Conservation (phyloP, 2,113 vertebrate species). For the Siphamia tubifer region DNA sequence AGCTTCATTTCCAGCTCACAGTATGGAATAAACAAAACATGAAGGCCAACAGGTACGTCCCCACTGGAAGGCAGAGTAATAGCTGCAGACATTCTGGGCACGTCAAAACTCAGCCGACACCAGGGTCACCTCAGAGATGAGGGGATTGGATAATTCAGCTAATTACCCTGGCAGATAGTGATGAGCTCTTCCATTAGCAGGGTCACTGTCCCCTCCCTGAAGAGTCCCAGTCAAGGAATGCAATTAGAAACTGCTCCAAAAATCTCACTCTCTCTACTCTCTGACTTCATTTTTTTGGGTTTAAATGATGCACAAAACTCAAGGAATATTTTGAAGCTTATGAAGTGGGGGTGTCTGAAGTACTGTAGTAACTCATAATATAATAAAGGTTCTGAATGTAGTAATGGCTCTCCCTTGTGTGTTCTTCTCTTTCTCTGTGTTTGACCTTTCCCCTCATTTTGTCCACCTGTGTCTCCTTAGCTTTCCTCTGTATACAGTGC, state of each 20-base stretch:
- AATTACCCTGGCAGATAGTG: constrained; percentile 75
- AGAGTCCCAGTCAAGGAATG: constrained; percentile 49
- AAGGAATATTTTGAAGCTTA: too few relatives aligned
- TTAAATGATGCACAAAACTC: constrained; percentile 32
- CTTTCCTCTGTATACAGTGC: too few relatives aligned
- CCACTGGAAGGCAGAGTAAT: constrained; percentile 28
- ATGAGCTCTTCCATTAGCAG: constrained; percentile 77
- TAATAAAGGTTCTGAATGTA: too few relatives aligned
- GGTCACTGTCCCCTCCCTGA: constrained; percentile 59
- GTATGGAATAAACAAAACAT: constrained; percentile 47
- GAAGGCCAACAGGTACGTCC: constrained; percentile 39
- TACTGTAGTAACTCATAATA: too few relatives aligned
- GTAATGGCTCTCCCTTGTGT: too few relatives aligned
- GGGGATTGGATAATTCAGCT: constrained; percentile 74
- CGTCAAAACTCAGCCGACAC: constrained; percentile 58
- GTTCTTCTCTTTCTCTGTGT: too few relatives aligned
- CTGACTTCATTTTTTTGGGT: constrained; percentile 5
- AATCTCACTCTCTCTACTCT: constrained; percentile 41
- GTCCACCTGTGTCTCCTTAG: too few relatives aligned
- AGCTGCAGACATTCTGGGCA: constrained; percentile 43
- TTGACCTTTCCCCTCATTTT: too few relatives aligned
- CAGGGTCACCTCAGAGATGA: constrained; percentile 67
- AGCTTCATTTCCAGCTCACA: constrained; percentile 13
- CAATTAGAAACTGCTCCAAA: constrained; percentile 57
- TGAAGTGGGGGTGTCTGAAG: too few relatives aligned